phyloP scores from a whole-genome alignment of 2,113 vertebrate genomes.

The Oenanthe oenanthe region DNA sequence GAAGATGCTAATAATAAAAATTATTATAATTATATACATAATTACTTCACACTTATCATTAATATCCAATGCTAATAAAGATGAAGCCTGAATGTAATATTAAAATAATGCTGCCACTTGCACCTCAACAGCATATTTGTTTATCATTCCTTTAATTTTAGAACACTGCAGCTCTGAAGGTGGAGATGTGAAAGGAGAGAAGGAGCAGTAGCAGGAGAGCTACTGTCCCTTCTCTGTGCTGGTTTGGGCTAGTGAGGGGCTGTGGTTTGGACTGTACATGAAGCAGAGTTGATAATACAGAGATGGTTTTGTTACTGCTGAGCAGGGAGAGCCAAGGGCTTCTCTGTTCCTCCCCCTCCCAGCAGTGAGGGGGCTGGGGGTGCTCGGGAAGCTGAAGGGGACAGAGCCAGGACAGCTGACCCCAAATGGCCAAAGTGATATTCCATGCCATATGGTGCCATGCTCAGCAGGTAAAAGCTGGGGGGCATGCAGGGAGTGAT shows the following conservation, averaged over 20 bases:
- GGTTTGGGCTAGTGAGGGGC: not conserved
- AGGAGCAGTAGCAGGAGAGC: not conserved
- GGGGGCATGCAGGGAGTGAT: not conserved
- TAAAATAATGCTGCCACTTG: conserved; percentile 7
- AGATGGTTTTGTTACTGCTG: not conserved
- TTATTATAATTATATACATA: not conserved
- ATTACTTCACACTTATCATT: conserved; percentile 10
- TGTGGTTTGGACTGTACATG: not conserved
- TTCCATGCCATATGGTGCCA: too few relatives aligned
- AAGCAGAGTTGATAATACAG: too few relatives aligned
- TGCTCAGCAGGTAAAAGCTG: not conserved
- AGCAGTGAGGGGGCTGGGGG: fast-evolving
- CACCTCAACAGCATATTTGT: not conserved
- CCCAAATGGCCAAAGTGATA: not conserved
- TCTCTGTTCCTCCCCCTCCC: too few relatives aligned
- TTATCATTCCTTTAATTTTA: conserved; percentile 11
- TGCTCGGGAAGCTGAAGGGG: not conserved
- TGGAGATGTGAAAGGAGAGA: not conserved
- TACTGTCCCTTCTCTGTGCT: not conserved
- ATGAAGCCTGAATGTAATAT: not conserved
- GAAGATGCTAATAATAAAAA: conserved; percentile 29
- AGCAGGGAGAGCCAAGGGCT: not conserved
- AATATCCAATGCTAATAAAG: conserved; percentile 47
- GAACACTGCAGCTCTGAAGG: not conserved
- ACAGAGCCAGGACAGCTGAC: not conserved